Evolutionary conservation across 2,888 invertebrate species (phyloP), one percentile per base, ranked within the genome.

Genomic region (Argynnis bischoffii): DNA sequence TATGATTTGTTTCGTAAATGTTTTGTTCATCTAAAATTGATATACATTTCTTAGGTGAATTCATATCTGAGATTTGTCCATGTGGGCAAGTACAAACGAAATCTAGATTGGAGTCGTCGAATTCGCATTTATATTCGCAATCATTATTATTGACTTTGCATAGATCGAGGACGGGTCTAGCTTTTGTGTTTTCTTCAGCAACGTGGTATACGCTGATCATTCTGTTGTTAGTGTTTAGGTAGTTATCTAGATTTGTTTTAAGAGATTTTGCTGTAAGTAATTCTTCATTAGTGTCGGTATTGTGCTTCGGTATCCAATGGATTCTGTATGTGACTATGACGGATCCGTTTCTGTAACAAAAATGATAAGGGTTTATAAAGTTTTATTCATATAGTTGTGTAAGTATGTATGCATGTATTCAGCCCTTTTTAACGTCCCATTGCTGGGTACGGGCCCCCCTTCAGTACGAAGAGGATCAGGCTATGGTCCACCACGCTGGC

Each of bases 61-160:
- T 75, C 72, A 87, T 83, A 68, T 90, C 87, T 63, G 86, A 70
- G 15, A 91, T 88, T 79, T 89, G 85, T 46, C 94, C 94, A 51
- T 86, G 82, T 13, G 94, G 94, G 81, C 96, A 97, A 3, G 85
- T 90, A 80, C 97, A 97, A 46, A 84, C 85, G 79, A 96, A 96
- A 60, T 94, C 93, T 66, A 95, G 92, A 31, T 88, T 84, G 1
- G 80, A 79, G 77, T 95, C 94, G 81, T 96, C 94, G 78, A 95
- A 96, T 64, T 89, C 86, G 81, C 97, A 97, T 14, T 87, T 90
- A 74, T 95, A 92, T 73, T 95, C 94, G 79, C 97, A 97, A 59
- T 93, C 88, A 72, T 95, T 93, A 70, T 94, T 95, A 71, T 94
- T 93, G 66, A 94, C 93, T 84, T 94, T 93, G 83, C 96, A 97